phyloP scores from a whole-genome alignment of 1,140 invertebrate species.

The Monochamus saltuarius region DNA sequence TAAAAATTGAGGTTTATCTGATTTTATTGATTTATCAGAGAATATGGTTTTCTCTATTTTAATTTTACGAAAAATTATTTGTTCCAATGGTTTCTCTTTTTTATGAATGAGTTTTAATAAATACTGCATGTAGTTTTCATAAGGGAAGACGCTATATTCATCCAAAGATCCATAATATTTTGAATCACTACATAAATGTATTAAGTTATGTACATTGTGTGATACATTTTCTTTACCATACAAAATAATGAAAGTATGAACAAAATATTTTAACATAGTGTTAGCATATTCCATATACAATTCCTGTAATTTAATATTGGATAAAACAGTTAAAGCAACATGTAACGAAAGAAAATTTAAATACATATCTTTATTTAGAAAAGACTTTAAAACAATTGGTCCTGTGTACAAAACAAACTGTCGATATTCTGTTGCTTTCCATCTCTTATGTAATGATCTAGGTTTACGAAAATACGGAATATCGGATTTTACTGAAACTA shows the following conservation, averaged over 20 bases:
- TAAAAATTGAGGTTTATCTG: no score
- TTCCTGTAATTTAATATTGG: neutral
- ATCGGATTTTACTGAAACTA: neutral
- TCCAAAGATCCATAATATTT: no score
- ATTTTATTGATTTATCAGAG: no score
- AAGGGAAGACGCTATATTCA: no score
- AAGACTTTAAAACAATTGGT: neutral
- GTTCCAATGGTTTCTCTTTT: no score
- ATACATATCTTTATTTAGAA: slow-evolving; percentile 1
- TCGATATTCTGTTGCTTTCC: neutral
- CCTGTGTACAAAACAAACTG: slow-evolving; percentile 2
- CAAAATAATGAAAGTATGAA: neutral
- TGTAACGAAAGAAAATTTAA: neutral
- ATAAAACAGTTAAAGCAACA: neutral
- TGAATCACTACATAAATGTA: no score
- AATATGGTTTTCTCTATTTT: no score
- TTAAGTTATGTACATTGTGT: no score
- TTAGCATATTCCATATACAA: neutral
- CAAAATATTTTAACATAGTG: neutral
- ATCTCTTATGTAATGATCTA: slow-evolving; percentile 1
- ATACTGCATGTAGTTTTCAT: no score
- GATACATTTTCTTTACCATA: no score
- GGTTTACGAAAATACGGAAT: neutral
- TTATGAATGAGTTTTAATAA: no score
- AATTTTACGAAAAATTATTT: no score